Evolutionary conservation across 1,140 invertebrate genomes (phyloP), one percentile per base, ranked within the genome.

Genomic region (Steinernema feltiae): DNA sequence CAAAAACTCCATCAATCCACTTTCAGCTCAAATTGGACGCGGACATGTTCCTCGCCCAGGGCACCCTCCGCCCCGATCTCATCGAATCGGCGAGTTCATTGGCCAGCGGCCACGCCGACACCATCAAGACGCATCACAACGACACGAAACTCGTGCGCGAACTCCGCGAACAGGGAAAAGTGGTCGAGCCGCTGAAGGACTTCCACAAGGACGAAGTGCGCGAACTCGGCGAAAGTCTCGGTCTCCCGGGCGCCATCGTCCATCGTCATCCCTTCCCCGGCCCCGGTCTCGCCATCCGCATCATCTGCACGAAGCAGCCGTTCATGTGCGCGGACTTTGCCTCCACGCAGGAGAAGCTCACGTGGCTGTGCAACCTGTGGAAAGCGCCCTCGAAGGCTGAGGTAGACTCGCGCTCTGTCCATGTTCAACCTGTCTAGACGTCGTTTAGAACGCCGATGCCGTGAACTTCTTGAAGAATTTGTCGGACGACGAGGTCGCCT

Each of bases 111-210:
- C 90, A 90, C 82, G 97, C 97, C 2, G 93, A 96, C 87, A 92
- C 92, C 17, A 99, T 99, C 82, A 99, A 99, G 89, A 99, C 97
- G n/a, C 97, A 99, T 88, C 97, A 99, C 89, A 99, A 99, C 87
- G 97, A 99, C 87, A 97, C 93, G 35, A 94, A 94, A 83, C 89
- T 98, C 29, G 94, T 99, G n/a, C 88, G 95, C 79, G 90, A 92
- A 85, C 89, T 99, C 70, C 89, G 97, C 76, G 90, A 90, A 79
- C 88, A 92, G 82, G 95, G 93, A 17, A 89, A 93, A 75, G 94
- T 99, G 18, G 92, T 99, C 27, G 97, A 99, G 88, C 97, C 97
- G n/a, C 89, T 99, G 17, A 93, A 92, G 88, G 97, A 99, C 88
- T 99, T 99, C 87, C 97, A 99, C 86, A 99, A 99, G 89, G 97